Evolutionary conservation across 2,888 invertebrate species (phyloP), one percentile per base, ranked within the genome.

Genomic region (Meghimatium bilineatum): DNA sequence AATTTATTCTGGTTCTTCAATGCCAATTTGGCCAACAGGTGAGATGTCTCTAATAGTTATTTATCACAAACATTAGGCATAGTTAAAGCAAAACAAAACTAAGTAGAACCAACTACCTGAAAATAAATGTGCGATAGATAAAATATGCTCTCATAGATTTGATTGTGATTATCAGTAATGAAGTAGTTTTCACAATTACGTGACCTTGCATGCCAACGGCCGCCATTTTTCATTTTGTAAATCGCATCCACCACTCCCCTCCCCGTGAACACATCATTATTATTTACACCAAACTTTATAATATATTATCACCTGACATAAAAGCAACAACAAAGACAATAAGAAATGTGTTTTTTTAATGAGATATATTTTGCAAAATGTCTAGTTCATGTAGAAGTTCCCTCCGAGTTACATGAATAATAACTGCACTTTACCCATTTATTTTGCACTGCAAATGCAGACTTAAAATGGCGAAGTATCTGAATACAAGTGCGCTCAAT

Each of bases 141-240:
- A 8, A 5, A 44, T 44, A 44, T 8, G 44, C 8, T 10, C 1
- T 38, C 26, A 36, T 17, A 49, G 32, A n/a, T 56, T 71, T 78
- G 52, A 6, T 69, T 5, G 23, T 1, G 12, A 72, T n/a, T 56
- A 17, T 32, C 8, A 20, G 10, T 2, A 14, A 8, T 56, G 49
- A 83, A 83, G 44, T 44, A 5, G 14, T 77, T 32, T 72, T 8
- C 5, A 44, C 12, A 44, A 5, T 44, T 8, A 8, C n/a, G 23
- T 75, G 83, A 83, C 83, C 77, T 83, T 77, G 83, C 83, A 60
- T 77, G 83, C 81, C 72, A 71, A 60, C 49, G 67, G 77, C 77
- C 83, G 83, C 83, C 83, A 83, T 76, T 52, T 82, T 82, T 77
- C 83, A 83, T 76, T 52, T 82, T 82, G 82, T 38, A 82, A 82